These are phyloP conservation scores for Triplophysa tibetana DNA, from an alignment of 2,113 vertebrate species.

Conservation along the genomic window DNA sequence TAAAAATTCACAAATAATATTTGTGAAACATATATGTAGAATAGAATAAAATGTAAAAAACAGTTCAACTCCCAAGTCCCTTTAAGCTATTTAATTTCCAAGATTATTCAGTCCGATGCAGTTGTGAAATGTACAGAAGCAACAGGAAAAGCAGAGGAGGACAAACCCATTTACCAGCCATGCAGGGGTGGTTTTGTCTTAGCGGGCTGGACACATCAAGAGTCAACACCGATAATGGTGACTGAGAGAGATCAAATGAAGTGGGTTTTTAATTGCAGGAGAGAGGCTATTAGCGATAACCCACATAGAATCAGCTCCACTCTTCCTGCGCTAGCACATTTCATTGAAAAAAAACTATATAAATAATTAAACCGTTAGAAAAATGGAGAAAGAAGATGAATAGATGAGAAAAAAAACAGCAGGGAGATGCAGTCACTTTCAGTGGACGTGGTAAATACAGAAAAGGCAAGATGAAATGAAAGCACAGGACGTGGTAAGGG, in stretches of 20 bases:
- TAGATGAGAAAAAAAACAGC: constrained; percentile 14
- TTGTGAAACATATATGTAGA: too few relatives aligned
- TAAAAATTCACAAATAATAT: too few relatives aligned
- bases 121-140: background rate
- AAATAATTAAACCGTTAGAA: background rate
- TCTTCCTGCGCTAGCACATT: constrained; percentile 16
- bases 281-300: constrained; percentile 54
- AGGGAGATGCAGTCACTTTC: constrained; percentile 41
- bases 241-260: constrained; percentile 54
- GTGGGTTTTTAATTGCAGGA: constrained; percentile 61
- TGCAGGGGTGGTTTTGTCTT: constrained; percentile 28
- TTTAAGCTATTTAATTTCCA: too few relatives aligned
- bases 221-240: constrained; percentile 51
- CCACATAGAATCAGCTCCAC: constrained; percentile 32
- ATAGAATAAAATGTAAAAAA: too few relatives aligned
- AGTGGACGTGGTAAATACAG: constrained; percentile 46
- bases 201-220: constrained; percentile 39
- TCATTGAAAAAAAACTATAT: constrained; percentile 14
- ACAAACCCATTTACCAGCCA: constrained; percentile 26
- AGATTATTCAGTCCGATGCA: background rate
- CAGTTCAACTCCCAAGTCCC: too few relatives aligned
- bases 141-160: constrained; percentile 8
- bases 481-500: background rate
- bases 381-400: background rate
- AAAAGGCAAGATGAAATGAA: constrained; percentile 32